Percentiles rank a stretch among this genome's conserved stretches.
Evolutionary conservation across 2,797 vertebrate species (phyloP).

Genomic region (Psittacula derbiana): DNA sequence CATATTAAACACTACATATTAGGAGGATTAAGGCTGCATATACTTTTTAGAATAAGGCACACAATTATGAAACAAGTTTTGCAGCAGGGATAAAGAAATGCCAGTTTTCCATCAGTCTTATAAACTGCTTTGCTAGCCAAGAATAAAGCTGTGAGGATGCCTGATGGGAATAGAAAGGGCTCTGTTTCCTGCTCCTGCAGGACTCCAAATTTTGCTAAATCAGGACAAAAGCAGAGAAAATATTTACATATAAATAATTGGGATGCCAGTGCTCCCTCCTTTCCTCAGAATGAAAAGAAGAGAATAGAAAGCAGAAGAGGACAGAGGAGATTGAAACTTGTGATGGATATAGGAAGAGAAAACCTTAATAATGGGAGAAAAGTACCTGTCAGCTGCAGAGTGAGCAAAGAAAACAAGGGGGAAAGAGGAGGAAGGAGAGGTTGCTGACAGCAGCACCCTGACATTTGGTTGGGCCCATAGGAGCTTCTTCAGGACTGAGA

Average conservation of each 20-base stretch:
- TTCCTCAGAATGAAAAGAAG: neutral
- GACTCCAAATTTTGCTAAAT: constrained; percentile 31
- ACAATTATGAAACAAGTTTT: constrained; percentile 48
- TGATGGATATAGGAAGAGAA: neutral
- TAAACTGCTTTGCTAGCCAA: constrained; percentile 38
- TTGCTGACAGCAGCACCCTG: neutral
- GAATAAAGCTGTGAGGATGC: neutral
- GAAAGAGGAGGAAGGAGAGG: neutral
- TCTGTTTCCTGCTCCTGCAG: neutral
- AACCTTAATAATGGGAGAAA: constrained; percentile 11
- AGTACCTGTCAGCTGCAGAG: neutral
- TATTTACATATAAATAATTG: constrained; percentile 51
- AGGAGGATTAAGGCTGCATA: constrained; percentile 46
- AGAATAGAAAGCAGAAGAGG: neutral
- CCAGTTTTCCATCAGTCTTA: neutral
- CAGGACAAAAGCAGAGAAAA: constrained; percentile 34
- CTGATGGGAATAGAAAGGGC: constrained; percentile 21
- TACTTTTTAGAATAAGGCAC: constrained; percentile 46
- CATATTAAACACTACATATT: constrained; percentile 53
- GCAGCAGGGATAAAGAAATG: constrained; percentile 10
- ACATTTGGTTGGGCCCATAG: neutral
- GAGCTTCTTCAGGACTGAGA: neutral
- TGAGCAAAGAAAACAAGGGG: neutral
- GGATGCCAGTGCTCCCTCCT: neutral
- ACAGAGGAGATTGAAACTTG: constrained; percentile 1